Percentiles rank a stretch among this genome's conserved stretches.
Evolutionary conservation across 2,797 vertebrate genomes (phyloP).

Genomic region (Allobates femoralis): DNA sequence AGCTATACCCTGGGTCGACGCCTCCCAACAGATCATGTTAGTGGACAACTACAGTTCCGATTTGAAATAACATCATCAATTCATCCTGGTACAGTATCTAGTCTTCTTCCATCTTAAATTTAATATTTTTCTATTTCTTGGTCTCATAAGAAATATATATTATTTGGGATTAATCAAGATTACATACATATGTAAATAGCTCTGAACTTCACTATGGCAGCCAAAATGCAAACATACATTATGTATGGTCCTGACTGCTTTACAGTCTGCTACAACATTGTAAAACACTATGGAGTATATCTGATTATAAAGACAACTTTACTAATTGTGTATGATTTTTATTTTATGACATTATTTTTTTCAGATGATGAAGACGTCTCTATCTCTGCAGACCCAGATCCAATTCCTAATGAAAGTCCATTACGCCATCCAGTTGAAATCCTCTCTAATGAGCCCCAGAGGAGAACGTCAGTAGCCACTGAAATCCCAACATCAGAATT

Average conservation of each 20-base stretch:
- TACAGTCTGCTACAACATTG: too few relatives aligned
- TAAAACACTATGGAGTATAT: too few relatives aligned
- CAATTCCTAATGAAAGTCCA: conserved; percentile 73
- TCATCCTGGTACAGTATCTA: conserved; percentile 84
- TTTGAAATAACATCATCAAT: conserved; percentile 95
- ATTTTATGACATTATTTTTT: conserved; percentile 34
- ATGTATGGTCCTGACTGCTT: background rate
- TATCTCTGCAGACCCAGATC: conserved; percentile 80
- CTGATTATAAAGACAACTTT: background rate
- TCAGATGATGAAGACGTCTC: conserved; percentile 95
- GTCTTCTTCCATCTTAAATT: background rate
- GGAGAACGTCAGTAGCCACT: conserved; percentile 76
- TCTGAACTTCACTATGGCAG: background rate
- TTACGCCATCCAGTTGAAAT: conserved; percentile 70
- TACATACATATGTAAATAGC: background rate
- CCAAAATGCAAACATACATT: background rate
- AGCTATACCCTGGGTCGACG: conserved; percentile 92
- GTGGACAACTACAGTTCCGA: conserved; percentile 94
- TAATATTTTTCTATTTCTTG: background rate
- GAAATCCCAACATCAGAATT: conserved; percentile 79
- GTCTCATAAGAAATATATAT: background rate
- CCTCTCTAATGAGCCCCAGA: conserved; percentile 69
- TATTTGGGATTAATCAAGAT: background rate
- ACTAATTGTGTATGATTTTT: background rate
- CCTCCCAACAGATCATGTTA: conserved; percentile 95